Conservation (phyloP, 1,140 invertebrate species). For the Apis florea region DNA sequence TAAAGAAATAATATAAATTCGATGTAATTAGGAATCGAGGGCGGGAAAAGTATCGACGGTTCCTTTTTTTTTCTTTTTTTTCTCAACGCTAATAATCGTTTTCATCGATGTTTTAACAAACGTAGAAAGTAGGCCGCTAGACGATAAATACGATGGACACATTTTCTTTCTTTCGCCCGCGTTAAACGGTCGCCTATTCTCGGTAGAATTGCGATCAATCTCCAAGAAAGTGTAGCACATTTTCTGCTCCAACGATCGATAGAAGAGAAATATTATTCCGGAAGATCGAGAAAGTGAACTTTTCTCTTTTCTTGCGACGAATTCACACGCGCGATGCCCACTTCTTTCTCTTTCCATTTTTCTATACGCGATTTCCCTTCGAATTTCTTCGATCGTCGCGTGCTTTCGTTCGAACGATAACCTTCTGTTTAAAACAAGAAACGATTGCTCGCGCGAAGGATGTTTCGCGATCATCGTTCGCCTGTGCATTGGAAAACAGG, state of each 20-base stretch:
- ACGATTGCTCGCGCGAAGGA: neutral
- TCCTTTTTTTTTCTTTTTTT: conserved; percentile 17
- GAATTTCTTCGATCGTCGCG: neutral
- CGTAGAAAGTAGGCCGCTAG: neutral
- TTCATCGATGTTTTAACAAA: neutral
- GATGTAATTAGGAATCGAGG: neutral
- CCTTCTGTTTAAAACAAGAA: neutral
- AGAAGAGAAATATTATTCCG: conserved; percentile 15
- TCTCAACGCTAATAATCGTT: neutral
- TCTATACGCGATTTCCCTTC: too few relatives aligned
- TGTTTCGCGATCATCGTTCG: neutral
- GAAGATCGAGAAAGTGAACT: conserved; percentile 49
- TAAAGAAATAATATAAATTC: too few relatives aligned
- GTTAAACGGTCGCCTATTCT: neutral
- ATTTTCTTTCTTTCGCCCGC: neutral
- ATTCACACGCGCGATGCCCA: neutral
- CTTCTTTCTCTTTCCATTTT: too few relatives aligned
- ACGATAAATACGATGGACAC: neutral
- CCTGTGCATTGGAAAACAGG: neutral
- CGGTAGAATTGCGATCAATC: neutral
- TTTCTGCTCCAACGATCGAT: conserved; percentile 50
- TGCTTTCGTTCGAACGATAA: too few relatives aligned
- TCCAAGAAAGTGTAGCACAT: conserved; percentile 42
- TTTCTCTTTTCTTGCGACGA: conserved; percentile 33
- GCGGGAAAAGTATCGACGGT: neutral